Percentiles rank a stretch among this genome's conserved stretches.
Evolutionary conservation across 2,113 vertebrate genomes (phyloP).

Genomic region (Pelusios castaneus): DNA sequence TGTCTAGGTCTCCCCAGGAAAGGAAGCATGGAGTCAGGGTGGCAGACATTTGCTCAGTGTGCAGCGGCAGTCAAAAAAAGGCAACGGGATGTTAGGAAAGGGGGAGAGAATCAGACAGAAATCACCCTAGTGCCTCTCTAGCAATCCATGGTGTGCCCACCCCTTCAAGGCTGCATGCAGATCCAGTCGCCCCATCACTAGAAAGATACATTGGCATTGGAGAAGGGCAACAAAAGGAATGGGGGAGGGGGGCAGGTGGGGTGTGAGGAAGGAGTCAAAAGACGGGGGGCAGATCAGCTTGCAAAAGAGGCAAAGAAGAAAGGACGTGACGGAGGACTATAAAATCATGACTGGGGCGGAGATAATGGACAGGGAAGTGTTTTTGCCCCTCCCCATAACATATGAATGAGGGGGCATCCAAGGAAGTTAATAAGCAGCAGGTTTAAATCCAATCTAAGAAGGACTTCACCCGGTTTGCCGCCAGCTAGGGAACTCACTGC

Average conservation of each 20-base stretch:
- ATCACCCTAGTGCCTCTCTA: background rate
- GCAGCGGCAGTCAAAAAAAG: too few species aligned
- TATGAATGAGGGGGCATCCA: background rate
- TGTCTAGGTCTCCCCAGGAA: too few species aligned
- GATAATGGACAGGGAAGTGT: background rate
- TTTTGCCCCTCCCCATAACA: too few species aligned
- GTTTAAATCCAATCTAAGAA: too few species aligned
- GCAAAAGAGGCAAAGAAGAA: background rate
- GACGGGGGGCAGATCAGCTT: background rate
- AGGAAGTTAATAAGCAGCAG: background rate
- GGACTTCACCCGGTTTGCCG: too few species aligned
- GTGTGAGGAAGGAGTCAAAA: background rate
- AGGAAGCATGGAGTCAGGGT: too few species aligned
- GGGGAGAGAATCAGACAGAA: too few species aligned
- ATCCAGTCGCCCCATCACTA: background rate
- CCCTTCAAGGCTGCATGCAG: background rate
- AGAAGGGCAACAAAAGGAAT: too few species aligned
- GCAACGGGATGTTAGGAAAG: background rate
- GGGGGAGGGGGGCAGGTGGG: background rate
- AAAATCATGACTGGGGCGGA: background rate
- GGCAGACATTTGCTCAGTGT: background rate
- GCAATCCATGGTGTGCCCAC: too few species aligned
- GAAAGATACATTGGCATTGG: background rate
- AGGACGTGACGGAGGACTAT: background rate
- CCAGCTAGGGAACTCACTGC: background rate